Evolutionary conservation across 2,888 invertebrate genomes (phyloP).

Genomic region (Thecophora atra): DNA sequence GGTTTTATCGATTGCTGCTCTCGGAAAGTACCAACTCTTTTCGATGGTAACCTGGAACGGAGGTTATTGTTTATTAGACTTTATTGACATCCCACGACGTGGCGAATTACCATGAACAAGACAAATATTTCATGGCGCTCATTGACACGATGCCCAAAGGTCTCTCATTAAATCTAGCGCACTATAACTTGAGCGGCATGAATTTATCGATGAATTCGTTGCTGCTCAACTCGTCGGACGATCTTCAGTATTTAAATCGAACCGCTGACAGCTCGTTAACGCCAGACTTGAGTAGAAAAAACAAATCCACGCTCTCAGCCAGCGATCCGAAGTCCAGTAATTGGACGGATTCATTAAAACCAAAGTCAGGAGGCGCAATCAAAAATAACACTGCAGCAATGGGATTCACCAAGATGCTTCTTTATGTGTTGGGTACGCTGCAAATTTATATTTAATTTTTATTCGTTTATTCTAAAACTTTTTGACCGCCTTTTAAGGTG

Average conservation of each 20-base stretch:
- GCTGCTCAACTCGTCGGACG: conserved; percentile 75
- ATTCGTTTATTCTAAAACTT: too few relatives aligned
- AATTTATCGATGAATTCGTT: conserved; percentile 87
- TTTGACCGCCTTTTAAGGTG: too few relatives aligned
- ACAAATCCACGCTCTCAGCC: conserved; percentile 54
- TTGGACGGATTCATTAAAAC: conserved; percentile 79
- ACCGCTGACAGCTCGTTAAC: conserved; percentile 68
- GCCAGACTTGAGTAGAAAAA: conserved; percentile 63
- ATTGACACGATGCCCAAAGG: conserved; percentile 64
- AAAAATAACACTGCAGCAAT: conserved; percentile 47
- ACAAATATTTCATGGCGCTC: conserved; percentile 63
- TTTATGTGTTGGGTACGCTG: conserved; percentile 56
- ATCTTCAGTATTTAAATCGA: conserved; percentile 68
- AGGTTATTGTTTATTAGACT: too few relatives aligned
- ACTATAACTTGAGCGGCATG: conserved; percentile 81
- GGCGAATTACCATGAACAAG: conserved; percentile 67
- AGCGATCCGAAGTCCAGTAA: conserved; percentile 70
- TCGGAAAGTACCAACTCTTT: too few relatives aligned
- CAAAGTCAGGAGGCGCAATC: conserved; percentile 51
- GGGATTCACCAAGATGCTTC: conserved; percentile 55
- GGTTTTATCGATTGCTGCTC: too few relatives aligned
- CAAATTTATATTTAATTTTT: background rate
- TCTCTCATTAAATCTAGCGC: conserved; percentile 59
- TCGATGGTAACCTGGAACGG: too few relatives aligned
- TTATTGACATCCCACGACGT: conserved; percentile 60